Percentiles rank a stretch among this genome's conserved stretches.
phyloP scores from a whole-genome alignment of 2,113 vertebrate genomes.

The Dicerorhinus sumatrensis region DNA sequence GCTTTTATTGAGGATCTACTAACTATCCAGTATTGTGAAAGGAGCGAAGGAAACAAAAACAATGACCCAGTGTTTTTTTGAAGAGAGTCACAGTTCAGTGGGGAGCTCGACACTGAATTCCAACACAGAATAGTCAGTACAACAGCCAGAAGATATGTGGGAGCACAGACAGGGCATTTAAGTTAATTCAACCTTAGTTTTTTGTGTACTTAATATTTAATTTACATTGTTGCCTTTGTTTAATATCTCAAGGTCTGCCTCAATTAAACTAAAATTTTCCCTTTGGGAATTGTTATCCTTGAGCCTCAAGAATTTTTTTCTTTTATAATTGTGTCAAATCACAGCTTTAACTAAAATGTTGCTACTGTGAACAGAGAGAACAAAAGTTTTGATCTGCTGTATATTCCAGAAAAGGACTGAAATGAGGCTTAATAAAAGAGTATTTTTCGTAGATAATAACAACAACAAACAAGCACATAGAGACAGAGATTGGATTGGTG shows the following conservation, averaged over 20 bases:
- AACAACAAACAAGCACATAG: too few relatives aligned
- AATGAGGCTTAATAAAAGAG: background rate
- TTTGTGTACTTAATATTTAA: background rate
- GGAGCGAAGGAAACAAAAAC: background rate
- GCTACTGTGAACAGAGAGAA: background rate
- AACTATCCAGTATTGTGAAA: background rate
- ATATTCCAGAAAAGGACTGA: background rate
- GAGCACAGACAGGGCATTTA: background rate
- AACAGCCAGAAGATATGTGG: background rate
- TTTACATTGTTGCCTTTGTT: background rate
- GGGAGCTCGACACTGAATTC: background rate
- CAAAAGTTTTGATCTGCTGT: background rate
- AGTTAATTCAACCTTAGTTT: background rate
- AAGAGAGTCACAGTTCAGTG: background rate
- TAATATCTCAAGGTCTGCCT: background rate
- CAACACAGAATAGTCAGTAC: background rate
- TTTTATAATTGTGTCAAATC: background rate
- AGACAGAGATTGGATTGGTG: too few relatives aligned
- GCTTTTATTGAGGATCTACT: background rate
- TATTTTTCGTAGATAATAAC: background rate
- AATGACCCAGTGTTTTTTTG: background rate
- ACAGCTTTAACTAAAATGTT: background rate
- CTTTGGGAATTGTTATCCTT: background rate
- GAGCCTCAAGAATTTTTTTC: background rate
- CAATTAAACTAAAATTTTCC: background rate